These are phyloP conservation scores for Stomatorhinus walkeri DNA, from an alignment of 2,797 vertebrate genomes.

Conservation along the genomic window DNA sequence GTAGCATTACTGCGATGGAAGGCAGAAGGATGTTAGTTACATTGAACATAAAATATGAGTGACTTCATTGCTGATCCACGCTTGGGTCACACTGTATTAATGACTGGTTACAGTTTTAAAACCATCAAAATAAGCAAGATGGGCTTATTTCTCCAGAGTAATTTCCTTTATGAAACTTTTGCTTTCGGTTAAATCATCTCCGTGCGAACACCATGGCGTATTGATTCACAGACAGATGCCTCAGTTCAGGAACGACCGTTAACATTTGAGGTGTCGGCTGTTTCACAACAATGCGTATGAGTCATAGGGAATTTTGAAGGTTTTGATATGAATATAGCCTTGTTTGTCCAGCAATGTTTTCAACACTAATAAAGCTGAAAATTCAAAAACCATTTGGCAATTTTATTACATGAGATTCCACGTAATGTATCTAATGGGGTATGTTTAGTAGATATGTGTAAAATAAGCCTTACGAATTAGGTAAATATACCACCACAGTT, in stretches of 20 bases:
- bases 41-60: neutral
- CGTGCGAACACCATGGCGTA: neutral
- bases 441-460: neutral
- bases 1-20: neutral
- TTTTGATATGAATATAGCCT: neutral
- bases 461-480: neutral
- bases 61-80: neutral
- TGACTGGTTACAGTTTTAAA: neutral
- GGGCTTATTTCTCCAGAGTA: neutral
- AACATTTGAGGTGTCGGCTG: neutral
- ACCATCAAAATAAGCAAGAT: neutral
- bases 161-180: slow-evolving; percentile 13
- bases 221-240: slow-evolving; percentile 6
- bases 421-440: neutral
- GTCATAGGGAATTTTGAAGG: neutral
- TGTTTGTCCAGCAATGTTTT: neutral
- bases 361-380: neutral
- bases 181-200: neutral
- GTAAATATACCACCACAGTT: neutral
- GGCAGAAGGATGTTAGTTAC: neutral
- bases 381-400: neutral
- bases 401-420: neutral
- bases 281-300: neutral
- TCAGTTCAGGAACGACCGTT: slow-evolving; percentile 16
- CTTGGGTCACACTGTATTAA: neutral